Evolutionary conservation across 2,113 vertebrate genomes (phyloP).

Genomic region (Scatophagus argus): DNA sequence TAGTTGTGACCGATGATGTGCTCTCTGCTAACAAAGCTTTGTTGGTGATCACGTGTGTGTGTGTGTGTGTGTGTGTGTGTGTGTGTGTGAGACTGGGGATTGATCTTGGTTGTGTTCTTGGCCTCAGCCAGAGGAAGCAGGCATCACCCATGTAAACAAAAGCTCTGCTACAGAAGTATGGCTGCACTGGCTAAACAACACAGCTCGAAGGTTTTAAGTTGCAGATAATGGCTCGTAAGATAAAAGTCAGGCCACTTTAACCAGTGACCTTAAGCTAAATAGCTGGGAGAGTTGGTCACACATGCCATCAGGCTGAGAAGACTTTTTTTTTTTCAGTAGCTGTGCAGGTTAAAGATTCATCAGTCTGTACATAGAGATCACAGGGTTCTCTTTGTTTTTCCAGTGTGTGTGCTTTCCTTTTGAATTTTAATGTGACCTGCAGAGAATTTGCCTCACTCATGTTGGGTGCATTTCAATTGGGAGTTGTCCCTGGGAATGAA

Average conservation of each 20-base stretch:
- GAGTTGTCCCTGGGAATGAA: conserved; percentile 38
- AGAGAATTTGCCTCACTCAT: neutral
- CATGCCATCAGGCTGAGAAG: conserved; percentile 13
- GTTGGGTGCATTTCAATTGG: conserved; percentile 34
- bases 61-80: neutral
- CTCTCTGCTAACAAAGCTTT: neutral
- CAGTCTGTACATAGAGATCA: conserved; percentile 64
- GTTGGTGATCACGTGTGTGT: no score
- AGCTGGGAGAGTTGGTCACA: conserved; percentile 13
- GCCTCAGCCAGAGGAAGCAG: neutral
- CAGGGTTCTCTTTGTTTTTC: conserved; percentile 36
- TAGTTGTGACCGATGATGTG: neutral
- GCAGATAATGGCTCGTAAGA: neutral
- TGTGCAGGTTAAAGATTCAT: conserved; percentile 74
- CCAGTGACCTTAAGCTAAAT: neutral
- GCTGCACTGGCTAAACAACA: neutral
- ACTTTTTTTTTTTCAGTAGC: conserved; percentile 39
- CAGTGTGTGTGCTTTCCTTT: neutral
- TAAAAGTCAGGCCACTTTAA: conserved; percentile 4
- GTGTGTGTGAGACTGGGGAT: neutral
- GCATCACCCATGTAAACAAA: conserved; percentile 28
- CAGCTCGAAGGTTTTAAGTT: neutral
- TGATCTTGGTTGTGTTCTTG: conserved; percentile 23
- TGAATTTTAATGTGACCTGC: neutral
- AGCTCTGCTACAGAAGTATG: neutral